These are phyloP conservation scores for Vicugna pacos DNA, from an alignment of 2,113 vertebrate genomes.

Conservation along the genomic window DNA sequence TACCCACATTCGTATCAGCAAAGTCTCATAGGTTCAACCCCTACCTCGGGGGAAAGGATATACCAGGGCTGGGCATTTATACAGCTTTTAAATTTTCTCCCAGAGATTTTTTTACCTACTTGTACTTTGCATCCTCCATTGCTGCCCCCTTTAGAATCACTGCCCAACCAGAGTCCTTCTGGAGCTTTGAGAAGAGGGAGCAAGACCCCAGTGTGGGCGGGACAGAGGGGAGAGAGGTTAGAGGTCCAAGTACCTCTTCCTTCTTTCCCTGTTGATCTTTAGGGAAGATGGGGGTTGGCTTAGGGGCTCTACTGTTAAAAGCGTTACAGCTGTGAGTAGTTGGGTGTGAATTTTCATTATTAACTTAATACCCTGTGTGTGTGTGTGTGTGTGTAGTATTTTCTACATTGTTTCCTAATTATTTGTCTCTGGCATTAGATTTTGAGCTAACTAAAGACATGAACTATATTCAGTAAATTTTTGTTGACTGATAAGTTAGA, in stretches of 20 bases:
- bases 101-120: background rate
- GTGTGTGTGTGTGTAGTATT: background rate
- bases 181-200: background rate
- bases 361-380: background rate
- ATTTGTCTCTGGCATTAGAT: background rate
- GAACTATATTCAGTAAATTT: background rate
- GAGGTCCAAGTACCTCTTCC: background rate
- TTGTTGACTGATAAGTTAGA: background rate
- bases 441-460: conserved; percentile 33
- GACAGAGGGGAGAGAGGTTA: background rate
- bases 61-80: background rate
- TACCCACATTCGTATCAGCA: background rate
- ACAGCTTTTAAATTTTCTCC: background rate
- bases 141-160: background rate
- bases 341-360: background rate
- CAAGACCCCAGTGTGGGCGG: background rate
- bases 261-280: background rate
- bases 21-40: background rate
- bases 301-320: background rate
- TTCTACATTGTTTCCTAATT: background rate
- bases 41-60: background rate
- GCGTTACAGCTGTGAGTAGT: background rate
- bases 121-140: background rate
- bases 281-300: background rate
- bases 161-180: background rate